Percentiles rank a stretch among this genome's conserved stretches.
These are phyloP conservation scores for Eulemur mongoz DNA, from an alignment of 2,797 vertebrate genomes.

Conservation along the genomic window DNA sequence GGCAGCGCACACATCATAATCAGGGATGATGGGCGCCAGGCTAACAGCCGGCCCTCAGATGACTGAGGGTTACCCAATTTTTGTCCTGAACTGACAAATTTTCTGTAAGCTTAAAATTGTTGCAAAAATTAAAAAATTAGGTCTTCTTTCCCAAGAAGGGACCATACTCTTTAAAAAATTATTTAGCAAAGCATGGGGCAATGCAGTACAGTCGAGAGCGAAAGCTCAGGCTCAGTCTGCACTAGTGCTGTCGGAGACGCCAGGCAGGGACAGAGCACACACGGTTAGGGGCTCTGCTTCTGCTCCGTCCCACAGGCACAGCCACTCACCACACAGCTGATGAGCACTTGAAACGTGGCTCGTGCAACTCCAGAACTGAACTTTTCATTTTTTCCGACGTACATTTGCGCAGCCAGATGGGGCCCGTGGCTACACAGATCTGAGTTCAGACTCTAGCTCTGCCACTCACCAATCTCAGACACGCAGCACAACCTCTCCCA, in stretches of 20 bases:
- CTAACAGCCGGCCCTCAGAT: neutral
- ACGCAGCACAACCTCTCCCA: neutral
- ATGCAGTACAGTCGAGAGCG: rapidly evolving
- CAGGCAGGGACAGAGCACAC: no score
- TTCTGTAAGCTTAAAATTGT: neutral
- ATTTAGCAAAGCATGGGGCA: neutral
- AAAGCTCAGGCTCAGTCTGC: rapidly evolving
- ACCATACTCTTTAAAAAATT: neutral
- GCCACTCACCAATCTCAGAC: neutral
- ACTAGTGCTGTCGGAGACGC: rapidly evolving
- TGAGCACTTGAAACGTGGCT: rapidly evolving
- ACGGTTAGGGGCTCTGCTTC: neutral
- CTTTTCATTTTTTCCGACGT: neutral
- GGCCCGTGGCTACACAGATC: rapidly evolving
- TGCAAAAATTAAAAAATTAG: neutral
- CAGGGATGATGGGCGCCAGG: neutral
- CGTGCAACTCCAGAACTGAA: neutral
- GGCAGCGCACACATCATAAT: neutral
- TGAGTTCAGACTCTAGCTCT: neutral
- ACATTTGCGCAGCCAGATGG: neutral
- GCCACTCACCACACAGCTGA: neutral
- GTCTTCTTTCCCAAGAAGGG: neutral
- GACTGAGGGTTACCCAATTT: neutral
- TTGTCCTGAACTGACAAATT: neutral
- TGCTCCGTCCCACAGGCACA: rapidly evolving